Conservation (phyloP, 2,888 invertebrate genomes). For the Sarcophaga caerulescens region DNA sequence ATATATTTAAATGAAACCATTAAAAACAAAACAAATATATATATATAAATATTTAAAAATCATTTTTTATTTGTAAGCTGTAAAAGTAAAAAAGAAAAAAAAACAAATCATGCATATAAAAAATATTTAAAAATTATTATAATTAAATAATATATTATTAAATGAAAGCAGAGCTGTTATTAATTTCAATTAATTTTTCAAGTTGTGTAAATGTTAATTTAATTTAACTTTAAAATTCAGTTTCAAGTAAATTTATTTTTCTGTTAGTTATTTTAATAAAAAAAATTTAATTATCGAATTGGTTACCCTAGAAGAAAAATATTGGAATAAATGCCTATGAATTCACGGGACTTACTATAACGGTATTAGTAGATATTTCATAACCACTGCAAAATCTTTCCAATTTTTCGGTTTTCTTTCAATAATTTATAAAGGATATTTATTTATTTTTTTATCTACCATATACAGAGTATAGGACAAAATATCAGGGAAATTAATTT, state of each 20-base stretch:
- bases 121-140: constrained; percentile 48
- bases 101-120: constrained; percentile 40
- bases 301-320: no score
- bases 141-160: constrained; percentile 11
- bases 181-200: neutral
- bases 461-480: no score
- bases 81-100: constrained; percentile 43
- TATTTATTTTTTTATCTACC: no score
- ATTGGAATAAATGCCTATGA: no score
- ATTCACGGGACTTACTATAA: no score
- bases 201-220: no score
- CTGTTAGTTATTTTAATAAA: neutral
- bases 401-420: no score
- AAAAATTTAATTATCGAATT: no score
- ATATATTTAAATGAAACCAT: constrained; percentile 41
- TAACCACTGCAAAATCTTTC: no score
- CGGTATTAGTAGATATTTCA: no score
- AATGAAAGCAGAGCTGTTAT: neutral
- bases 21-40: constrained; percentile 46
- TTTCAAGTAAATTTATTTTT: neutral
- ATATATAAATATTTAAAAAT: constrained; percentile 60
- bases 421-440: no score
- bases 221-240: neutral
- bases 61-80: constrained; percentile 57
- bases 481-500: no score